These are phyloP conservation scores for Drosophila pruinosa DNA, from an alignment of 1,140 invertebrate genomes.

Conservation along the genomic window DNA sequence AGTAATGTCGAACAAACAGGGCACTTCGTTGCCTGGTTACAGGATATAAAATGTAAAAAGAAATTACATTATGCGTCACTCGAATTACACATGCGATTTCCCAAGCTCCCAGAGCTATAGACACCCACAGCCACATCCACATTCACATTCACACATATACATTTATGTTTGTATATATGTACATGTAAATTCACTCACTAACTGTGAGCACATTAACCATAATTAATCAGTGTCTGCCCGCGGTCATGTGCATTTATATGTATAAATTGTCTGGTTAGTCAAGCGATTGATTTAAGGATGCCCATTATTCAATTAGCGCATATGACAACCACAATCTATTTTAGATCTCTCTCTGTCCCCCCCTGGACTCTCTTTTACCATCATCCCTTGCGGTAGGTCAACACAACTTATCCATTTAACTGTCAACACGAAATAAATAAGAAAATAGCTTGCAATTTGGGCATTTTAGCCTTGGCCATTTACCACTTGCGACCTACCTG, in stretches of 20 bases:
- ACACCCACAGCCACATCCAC: not conserved
- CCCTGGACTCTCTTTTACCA: not conserved
- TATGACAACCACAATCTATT: constrained; percentile 32
- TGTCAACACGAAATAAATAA: constrained; percentile 18
- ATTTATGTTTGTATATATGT: not conserved
- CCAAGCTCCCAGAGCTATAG: constrained; percentile 35
- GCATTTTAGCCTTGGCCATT: not conserved
- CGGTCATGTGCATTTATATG: not conserved
- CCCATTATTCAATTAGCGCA: constrained; percentile 44
- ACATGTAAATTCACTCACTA: not conserved
- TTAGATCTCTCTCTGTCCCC: not conserved
- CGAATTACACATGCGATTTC: constrained; percentile 67
- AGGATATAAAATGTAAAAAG: constrained; percentile 3
- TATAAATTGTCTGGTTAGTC: constrained; percentile 18
- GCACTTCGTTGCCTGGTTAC: not conserved
- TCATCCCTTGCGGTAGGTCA: not conserved
- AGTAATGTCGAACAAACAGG: not conserved
- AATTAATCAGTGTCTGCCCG: constrained; percentile 53
- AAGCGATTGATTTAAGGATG: constrained; percentile 35
- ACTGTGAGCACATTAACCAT: constrained; percentile 56
- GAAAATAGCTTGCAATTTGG: constrained; percentile 15
- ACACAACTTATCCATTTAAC: constrained; percentile 44
- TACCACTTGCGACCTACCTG: constrained; percentile 83
- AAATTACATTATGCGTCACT: constrained; percentile 55
- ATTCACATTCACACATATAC: not conserved